Evolutionary conservation across 1,140 invertebrate genomes (phyloP).

Genomic region (Nasonia longicornis): DNA sequence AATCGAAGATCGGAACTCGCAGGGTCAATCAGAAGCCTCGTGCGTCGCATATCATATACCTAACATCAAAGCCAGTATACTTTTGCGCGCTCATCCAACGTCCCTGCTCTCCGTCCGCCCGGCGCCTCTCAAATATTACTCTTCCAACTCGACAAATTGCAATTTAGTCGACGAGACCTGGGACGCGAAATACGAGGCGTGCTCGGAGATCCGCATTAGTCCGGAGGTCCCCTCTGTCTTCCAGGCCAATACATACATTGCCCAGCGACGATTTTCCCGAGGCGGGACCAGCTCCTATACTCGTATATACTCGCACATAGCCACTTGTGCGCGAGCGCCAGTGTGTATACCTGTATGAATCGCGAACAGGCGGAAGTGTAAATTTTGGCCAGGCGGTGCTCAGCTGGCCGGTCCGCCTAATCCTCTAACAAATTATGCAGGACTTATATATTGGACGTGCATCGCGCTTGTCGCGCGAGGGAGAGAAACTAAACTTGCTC

Average conservation of each 20-base stretch:
- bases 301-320: no score
- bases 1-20: no score
- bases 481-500: background rate
- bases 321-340: background rate
- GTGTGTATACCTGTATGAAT: background rate
- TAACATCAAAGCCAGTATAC: no score
- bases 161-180: background rate
- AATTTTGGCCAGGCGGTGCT: constrained; percentile 15
- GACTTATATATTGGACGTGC: constrained; percentile 32
- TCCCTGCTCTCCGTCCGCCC: no score
- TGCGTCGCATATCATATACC: no score
- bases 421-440: constrained; percentile 34
- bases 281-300: background rate
- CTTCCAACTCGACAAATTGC: constrained; percentile 19
- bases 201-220: background rate
- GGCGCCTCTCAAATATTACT: background rate
- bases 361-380: background rate
- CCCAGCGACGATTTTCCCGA: background rate
- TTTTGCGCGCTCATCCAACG: no score
- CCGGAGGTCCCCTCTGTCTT: background rate
- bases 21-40: no score
- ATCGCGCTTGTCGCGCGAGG: background rate
- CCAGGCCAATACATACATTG: background rate
- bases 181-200: background rate
- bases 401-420: constrained; percentile 29